These are phyloP conservation scores for Xerus inauris DNA, from an alignment of 2,113 vertebrate species.

Conservation along the genomic window DNA sequence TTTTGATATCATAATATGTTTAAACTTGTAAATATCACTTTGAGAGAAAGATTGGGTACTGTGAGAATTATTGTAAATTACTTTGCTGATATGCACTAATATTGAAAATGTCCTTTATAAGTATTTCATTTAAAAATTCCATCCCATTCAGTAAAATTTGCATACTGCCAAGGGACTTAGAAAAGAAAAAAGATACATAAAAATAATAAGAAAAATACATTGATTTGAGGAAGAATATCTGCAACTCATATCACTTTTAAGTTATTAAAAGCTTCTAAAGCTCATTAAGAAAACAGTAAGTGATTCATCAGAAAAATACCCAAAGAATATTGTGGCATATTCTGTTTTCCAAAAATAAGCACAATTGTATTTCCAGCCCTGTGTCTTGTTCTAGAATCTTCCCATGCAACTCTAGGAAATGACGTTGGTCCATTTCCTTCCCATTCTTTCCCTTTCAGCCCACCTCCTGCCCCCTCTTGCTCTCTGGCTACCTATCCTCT, in stretches of 20 bases:
- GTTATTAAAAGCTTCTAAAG: not conserved
- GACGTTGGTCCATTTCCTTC: not conserved
- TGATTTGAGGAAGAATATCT: not conserved
- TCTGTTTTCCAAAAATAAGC: not conserved
- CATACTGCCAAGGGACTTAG: slow-evolving; percentile 20
- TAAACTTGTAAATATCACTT: slow-evolving; percentile 55
- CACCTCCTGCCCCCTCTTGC: fast-evolving
- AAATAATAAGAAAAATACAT: slow-evolving; percentile 23
- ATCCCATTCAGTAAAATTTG: slow-evolving; percentile 27
- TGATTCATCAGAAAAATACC: not conserved
- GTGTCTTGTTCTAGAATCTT: not conserved
- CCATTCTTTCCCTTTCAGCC: too few relatives aligned
- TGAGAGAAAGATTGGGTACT: not conserved
- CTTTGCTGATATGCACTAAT: slow-evolving; percentile 34
- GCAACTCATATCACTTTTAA: not conserved
- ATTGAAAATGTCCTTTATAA: slow-evolving; percentile 43
- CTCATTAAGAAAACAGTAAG: not conserved
- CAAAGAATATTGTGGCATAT: not conserved
- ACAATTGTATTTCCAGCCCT: not conserved
- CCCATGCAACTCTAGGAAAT: not conserved
- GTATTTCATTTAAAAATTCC: slow-evolving; percentile 58
- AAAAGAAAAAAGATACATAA: slow-evolving; percentile 35
- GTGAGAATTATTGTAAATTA: slow-evolving; percentile 38
- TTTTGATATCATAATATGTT: slow-evolving; percentile 52
- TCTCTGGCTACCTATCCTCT: too few relatives aligned